These are phyloP conservation scores for Neomonachus schauinslandi DNA, from an alignment of 2,113 vertebrate species.

Conservation along the genomic window DNA sequence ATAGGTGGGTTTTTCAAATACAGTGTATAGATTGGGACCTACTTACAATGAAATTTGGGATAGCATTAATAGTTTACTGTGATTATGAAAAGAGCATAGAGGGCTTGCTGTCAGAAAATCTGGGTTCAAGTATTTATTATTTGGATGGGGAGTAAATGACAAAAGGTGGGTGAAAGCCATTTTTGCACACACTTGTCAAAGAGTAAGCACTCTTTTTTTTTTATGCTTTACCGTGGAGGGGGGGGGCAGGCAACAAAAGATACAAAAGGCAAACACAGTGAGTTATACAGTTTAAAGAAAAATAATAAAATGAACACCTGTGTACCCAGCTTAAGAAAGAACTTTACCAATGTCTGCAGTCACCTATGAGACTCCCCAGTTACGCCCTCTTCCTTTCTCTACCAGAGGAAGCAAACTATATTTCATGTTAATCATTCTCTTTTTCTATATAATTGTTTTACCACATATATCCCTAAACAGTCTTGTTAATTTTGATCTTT, in stretches of 20 bases:
- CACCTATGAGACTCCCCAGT: neutral
- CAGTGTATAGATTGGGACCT: neutral
- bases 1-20: neutral
- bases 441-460: neutral
- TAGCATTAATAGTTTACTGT: neutral
- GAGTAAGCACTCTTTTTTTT: neutral
- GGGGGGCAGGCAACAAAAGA: neutral
- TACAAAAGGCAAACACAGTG: neutral
- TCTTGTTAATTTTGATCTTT: constrained; percentile 25
- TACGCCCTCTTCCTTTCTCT: neutral
- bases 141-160: neutral
- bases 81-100: neutral
- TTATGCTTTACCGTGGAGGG: neutral
- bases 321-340: neutral
- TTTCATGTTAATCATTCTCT: neutral
- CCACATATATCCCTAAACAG: neutral
- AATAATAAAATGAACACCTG: neutral
- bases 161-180: neutral
- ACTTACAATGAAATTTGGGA: neutral
- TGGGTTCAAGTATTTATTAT: neutral
- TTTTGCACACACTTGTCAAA: constrained; percentile 3
- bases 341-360: neutral
- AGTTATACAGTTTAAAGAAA: neutral
- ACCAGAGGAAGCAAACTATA: neutral
- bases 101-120: neutral